Conservation (phyloP, 37 sponge, comb jelly and placozoan species). For the Diacarnus erythraeanus region DNA sequence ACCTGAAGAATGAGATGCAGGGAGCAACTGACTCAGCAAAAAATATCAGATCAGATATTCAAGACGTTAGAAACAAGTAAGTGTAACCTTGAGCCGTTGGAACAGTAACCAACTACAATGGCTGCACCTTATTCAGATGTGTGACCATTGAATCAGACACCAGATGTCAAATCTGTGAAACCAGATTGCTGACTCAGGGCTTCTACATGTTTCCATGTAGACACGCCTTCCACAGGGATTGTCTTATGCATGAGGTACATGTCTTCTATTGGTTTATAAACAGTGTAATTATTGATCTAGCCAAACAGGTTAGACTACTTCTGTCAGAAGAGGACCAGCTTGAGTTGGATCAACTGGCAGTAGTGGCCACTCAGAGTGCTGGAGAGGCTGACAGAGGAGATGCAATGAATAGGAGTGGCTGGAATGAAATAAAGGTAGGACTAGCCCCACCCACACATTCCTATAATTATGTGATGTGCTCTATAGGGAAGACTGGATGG, state of each 20-base stretch:
- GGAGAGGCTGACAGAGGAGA: neutral
- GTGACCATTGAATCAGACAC: slow-evolving; percentile 60
- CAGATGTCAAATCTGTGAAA: slow-evolving; percentile 80
- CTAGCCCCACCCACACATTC: neutral
- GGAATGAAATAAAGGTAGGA: slow-evolving; percentile 4
- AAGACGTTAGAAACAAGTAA: slow-evolving; percentile 85
- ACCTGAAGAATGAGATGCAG: slow-evolving; percentile 88
- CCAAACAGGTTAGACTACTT: neutral
- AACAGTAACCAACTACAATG: too few species aligned
- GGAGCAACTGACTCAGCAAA: slow-evolving; percentile 92
- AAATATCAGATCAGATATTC: slow-evolving; percentile 88
- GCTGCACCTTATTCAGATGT: slow-evolving; percentile 52
- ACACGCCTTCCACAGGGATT: slow-evolving; percentile 92
- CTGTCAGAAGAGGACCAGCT: neutral
- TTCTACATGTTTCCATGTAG: slow-evolving; percentile 97
- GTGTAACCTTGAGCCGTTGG: neutral
- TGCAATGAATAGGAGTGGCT: neutral
- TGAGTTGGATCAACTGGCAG: slow-evolving; percentile 15
- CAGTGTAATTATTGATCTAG: neutral
- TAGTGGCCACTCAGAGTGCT: neutral
- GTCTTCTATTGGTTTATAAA: neutral
- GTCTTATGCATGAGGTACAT: slow-evolving; percentile 60
- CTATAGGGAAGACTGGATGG: slow-evolving; percentile 75
- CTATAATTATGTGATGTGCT: neutral
- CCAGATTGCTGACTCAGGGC: slow-evolving; percentile 68